A percentile compares a stretch with the other conserved stretches of the same genome.
phyloP scores from a whole-genome alignment of 2,888 invertebrate species.

The Orchestes rusci region DNA sequence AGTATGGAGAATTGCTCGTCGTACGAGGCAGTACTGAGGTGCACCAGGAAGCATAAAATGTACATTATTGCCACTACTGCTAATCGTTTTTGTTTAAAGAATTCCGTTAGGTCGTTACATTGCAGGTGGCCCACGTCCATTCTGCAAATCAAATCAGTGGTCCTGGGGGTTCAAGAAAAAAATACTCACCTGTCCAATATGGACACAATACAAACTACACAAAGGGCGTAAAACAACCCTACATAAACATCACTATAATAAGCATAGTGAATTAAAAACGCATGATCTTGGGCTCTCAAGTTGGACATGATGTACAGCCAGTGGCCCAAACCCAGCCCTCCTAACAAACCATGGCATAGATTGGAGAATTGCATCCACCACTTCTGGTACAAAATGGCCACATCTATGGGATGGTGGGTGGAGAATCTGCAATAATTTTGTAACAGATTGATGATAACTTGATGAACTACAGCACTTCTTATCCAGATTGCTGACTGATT shows the following conservation, averaged over 20 bases:
- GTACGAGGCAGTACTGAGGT: slow-evolving; percentile 37
- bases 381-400: slow-evolving; percentile 49
- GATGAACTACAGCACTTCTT: no score
- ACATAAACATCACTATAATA: slow-evolving; percentile 41
- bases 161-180: neutral
- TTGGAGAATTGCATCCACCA: slow-evolving; percentile 49
- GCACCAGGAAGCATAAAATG: slow-evolving; percentile 36
- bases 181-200: slow-evolving; percentile 52
- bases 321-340: slow-evolving; percentile 53
- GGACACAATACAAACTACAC: slow-evolving; percentile 52
- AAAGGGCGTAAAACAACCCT: slow-evolving; percentile 51
- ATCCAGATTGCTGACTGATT: slow-evolving; percentile 23
- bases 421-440: slow-evolving; percentile 22
- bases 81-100: slow-evolving; percentile 36
- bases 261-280: slow-evolving; percentile 39
- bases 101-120: slow-evolving; percentile 31
- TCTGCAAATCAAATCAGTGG: slow-evolving; percentile 31
- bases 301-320: slow-evolving; percentile 52
- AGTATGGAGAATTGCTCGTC: slow-evolving; percentile 38
- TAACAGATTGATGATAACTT: no score
- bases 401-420: slow-evolving; percentile 44
- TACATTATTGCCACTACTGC: slow-evolving; percentile 38
- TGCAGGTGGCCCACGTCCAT: slow-evolving; percentile 40
- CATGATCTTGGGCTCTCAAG: slow-evolving; percentile 38
- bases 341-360: slow-evolving; percentile 54